Evolutionary conservation across 1,140 invertebrate genomes (phyloP).

Genomic region (Catajapyx aquilonaris): DNA sequence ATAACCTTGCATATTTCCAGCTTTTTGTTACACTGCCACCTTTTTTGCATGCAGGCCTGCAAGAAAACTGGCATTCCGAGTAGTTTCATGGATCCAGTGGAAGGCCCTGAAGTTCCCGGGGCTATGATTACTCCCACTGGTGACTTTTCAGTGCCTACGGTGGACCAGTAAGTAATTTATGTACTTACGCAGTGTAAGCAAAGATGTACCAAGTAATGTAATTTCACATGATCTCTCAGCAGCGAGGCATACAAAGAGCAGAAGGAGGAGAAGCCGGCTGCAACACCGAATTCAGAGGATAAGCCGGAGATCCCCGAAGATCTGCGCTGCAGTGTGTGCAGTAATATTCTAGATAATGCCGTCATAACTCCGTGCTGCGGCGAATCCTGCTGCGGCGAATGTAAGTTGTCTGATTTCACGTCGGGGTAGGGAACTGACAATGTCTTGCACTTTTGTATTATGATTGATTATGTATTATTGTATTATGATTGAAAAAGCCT

Average conservation of each 20-base stretch:
- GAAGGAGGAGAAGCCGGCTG: constrained; percentile 39
- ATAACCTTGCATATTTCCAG: no score
- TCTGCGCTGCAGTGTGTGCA: constrained; percentile 73
- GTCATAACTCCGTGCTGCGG: constrained; percentile 95
- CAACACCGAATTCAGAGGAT: constrained; percentile 22
- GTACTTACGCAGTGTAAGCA: not conserved
- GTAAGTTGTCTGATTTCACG: no score
- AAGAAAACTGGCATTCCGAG: constrained; percentile 92
- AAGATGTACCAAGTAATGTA: not conserved
- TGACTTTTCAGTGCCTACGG: constrained; percentile 70
- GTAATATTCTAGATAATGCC: constrained; percentile 82
- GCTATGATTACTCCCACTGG: constrained; percentile 86
- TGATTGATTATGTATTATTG: no score
- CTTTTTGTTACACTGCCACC: no score
- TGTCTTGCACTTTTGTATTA: no score
- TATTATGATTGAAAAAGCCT: no score
- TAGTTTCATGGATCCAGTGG: constrained; percentile 85
- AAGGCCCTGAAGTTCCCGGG: constrained; percentile 68
- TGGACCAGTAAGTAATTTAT: constrained; percentile 59
- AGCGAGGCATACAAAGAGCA: constrained; percentile 58
- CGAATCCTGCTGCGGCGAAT: constrained; percentile 97
- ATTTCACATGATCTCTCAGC: constrained; percentile 16
- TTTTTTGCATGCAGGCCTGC: not conserved
- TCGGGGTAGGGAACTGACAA: no score
- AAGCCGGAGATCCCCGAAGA: constrained; percentile 72